Conservation (phyloP, 2,888 invertebrate genomes). For the Dyspetes luteomarginatus region DNA sequence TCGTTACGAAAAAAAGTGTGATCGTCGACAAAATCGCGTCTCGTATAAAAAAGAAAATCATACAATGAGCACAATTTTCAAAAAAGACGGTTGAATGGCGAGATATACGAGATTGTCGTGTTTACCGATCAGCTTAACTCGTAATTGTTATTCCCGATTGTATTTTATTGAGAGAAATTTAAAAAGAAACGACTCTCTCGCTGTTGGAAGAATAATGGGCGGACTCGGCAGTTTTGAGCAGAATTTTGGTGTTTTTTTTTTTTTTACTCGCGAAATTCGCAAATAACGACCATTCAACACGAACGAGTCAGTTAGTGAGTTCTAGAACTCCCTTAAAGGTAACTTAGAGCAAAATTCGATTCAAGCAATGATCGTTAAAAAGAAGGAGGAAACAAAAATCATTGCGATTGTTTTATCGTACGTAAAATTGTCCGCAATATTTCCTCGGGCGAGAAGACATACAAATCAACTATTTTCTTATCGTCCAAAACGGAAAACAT, state of each 20-base stretch:
- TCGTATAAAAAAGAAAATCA: slow-evolving; percentile 27
- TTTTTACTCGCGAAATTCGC: slow-evolving; percentile 51
- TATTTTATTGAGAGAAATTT: background rate
- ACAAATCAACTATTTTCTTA: slow-evolving; percentile 48
- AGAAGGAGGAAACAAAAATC: slow-evolving; percentile 15
- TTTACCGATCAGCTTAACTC: background rate
- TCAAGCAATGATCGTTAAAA: slow-evolving; percentile 18
- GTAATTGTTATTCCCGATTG: background rate
- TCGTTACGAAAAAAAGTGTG: slow-evolving; percentile 24
- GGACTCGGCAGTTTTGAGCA: slow-evolving; percentile 74
- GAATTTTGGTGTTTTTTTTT: slow-evolving; percentile 22
- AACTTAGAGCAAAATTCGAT: slow-evolving; percentile 48
- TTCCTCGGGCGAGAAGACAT: slow-evolving; percentile 6
- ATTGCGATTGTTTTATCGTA: slow-evolving; percentile 18
- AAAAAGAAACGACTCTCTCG: background rate
- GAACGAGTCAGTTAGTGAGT: slow-evolving; percentile 67
- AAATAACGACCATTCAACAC: slow-evolving; percentile 42
- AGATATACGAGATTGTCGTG: slow-evolving; percentile 12
- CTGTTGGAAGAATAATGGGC: slow-evolving; percentile 24
- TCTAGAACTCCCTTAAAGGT: slow-evolving; percentile 63
- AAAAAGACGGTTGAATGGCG: slow-evolving; percentile 3
- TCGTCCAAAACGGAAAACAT: slow-evolving; percentile 12
- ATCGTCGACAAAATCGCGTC: slow-evolving; percentile 23
- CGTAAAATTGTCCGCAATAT: slow-evolving; percentile 17
- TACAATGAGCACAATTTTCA: slow-evolving; percentile 5